A percentile compares a stretch with the other conserved stretches of the same genome.
phyloP scores from a whole-genome alignment of 2,113 vertebrate genomes.

The Nycticebus coucang region DNA sequence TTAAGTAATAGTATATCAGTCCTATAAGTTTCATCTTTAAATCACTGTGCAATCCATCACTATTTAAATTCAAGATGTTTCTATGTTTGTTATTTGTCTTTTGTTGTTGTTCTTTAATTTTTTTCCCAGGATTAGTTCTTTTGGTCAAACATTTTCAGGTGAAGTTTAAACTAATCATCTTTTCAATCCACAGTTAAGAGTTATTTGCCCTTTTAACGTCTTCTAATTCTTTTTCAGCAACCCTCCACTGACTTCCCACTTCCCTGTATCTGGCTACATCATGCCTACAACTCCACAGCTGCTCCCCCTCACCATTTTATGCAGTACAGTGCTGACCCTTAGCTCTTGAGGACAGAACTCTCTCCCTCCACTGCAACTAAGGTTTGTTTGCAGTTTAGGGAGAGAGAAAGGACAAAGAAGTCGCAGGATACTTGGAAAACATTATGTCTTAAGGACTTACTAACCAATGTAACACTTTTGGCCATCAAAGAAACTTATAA shows the following conservation, averaged over 20 bases:
- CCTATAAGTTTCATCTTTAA: conserved; percentile 51
- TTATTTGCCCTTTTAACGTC: background rate
- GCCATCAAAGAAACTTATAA: conserved; percentile 46
- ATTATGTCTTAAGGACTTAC: conserved; percentile 50
- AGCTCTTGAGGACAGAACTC: background rate
- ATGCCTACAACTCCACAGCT: background rate
- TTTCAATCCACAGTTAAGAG: background rate
- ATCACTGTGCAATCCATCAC: conserved; percentile 56
- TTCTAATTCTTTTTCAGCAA: conserved; percentile 10
- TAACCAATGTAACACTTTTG: conserved; percentile 50
- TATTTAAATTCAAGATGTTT: conserved; percentile 46
- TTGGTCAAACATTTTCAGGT: conserved; percentile 44
- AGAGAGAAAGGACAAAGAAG: background rate
- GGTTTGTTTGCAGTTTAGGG: background rate
- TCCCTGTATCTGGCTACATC: background rate
- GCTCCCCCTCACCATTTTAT: background rate
- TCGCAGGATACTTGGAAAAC: conserved; percentile 43
- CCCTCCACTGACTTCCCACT: background rate
- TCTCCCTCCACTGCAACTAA: conserved; percentile 38
- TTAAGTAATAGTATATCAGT: conserved; percentile 34
- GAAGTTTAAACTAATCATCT: conserved; percentile 39
- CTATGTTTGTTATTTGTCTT: background rate
- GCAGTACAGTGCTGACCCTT: background rate
- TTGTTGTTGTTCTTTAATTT: conserved; percentile 23
- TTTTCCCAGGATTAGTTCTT: conserved; percentile 43